Percentiles rank a stretch among this genome's conserved stretches.
phyloP scores from a whole-genome alignment of 35 echinoderm and acorn worm genomes.

The Heliocidaris erythrogramma region DNA sequence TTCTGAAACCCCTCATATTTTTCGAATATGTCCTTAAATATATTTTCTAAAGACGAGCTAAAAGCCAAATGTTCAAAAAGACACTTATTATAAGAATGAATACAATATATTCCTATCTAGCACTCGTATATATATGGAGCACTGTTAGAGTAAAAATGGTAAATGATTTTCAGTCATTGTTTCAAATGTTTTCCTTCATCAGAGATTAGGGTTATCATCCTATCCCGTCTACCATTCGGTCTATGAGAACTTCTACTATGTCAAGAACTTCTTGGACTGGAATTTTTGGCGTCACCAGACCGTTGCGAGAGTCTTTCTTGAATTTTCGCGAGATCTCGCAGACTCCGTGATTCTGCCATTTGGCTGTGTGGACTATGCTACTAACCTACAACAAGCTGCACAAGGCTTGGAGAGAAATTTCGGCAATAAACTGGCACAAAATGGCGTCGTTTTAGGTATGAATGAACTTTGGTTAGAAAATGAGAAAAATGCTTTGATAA shows the following conservation, averaged over 20 bases:
- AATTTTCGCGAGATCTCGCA: slow-evolving; percentile 77
- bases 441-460: slow-evolving; percentile 85
- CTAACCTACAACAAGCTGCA: slow-evolving; percentile 65
- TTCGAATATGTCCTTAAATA: too few relatives aligned
- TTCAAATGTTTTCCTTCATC: not conserved
- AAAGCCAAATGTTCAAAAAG: too few relatives aligned
- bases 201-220: slow-evolving; percentile 66
- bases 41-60: too few relatives aligned
- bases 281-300: slow-evolving; percentile 76
- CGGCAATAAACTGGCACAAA: slow-evolving; percentile 11
- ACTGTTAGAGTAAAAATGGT: too few relatives aligned
- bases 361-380: slow-evolving; percentile 68
- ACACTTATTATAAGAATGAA: too few relatives aligned
- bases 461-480: too few relatives aligned
- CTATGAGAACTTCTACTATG: slow-evolving; percentile 87
- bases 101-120: too few relatives aligned
- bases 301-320: slow-evolving; percentile 69
- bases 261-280: slow-evolving; percentile 70
- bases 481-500: too few relatives aligned
- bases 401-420: slow-evolving; percentile 53
- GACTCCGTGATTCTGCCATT: slow-evolving; percentile 87
- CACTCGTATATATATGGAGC: too few relatives aligned
- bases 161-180: not conserved
- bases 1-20: too few relatives aligned
- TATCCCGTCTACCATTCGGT: slow-evolving; percentile 94